Conservation (phyloP, 2,888 invertebrate genomes). For the Drosophila macrospina region DNA sequence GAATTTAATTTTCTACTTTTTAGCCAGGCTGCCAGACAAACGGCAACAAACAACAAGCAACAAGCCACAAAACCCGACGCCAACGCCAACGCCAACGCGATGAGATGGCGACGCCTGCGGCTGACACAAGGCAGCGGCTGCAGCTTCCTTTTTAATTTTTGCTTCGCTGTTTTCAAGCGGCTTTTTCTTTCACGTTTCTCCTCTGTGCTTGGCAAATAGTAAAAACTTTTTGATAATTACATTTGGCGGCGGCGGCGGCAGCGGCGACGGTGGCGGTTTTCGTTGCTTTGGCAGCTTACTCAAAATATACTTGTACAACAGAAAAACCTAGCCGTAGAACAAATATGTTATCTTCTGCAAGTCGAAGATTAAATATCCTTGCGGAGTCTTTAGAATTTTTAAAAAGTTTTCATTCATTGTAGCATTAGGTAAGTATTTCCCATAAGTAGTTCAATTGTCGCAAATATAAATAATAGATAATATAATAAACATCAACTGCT, state of each 20-base stretch:
- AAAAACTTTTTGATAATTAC: slow-evolving; percentile 78
- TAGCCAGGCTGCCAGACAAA: slow-evolving; percentile 67
- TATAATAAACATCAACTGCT: too few relatives aligned
- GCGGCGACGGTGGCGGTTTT: slow-evolving; percentile 36
- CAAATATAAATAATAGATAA: too few relatives aligned
- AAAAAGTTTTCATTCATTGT: too few relatives aligned
- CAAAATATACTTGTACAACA: slow-evolving; percentile 24
- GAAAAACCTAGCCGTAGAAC: background rate
- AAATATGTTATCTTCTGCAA: too few relatives aligned
- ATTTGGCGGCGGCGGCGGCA: slow-evolving; percentile 57
- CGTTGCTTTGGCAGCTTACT: slow-evolving; percentile 62
- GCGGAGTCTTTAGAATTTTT: too few relatives aligned
- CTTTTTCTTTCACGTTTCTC: slow-evolving; percentile 20
- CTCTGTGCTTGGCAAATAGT: slow-evolving; percentile 58
- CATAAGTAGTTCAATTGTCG: too few relatives aligned
- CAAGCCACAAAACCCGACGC: slow-evolving; percentile 62
- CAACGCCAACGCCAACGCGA: too few relatives aligned
- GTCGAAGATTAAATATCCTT: too few relatives aligned
- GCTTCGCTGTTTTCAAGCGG: slow-evolving; percentile 43
- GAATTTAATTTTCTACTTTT: slow-evolving; percentile 79
- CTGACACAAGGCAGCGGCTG: slow-evolving; percentile 49
- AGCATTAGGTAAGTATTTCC: too few relatives aligned
- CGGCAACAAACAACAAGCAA: slow-evolving; percentile 66
- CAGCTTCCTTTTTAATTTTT: slow-evolving; percentile 50
- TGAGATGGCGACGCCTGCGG: slow-evolving; percentile 46